phyloP scores from a whole-genome alignment of 2,797 vertebrate genomes.

The Oreonectes daqikongensis region DNA sequence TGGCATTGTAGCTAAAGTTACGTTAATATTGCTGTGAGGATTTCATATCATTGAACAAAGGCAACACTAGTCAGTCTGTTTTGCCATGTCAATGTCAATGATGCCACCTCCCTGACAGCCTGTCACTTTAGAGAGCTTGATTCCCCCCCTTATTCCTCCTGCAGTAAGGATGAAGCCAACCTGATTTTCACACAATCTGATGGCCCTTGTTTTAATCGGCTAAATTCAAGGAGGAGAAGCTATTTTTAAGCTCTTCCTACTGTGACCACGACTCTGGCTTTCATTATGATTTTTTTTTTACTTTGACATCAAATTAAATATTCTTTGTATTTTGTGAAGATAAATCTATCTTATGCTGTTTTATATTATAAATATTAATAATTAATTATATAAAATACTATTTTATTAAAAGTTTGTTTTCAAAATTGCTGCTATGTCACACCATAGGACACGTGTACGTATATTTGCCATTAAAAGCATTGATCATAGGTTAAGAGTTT shows the following conservation, averaged over 20 bases:
- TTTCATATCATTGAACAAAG: constrained; percentile 62
- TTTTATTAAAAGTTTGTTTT: too few relatives aligned
- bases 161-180: constrained; percentile 55
- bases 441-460: too few relatives aligned
- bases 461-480: too few relatives aligned
- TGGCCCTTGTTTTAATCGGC: constrained; percentile 62
- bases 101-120: constrained; percentile 59
- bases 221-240: constrained; percentile 49
- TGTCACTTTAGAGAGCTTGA: constrained; percentile 63
- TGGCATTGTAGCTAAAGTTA: constrained; percentile 37
- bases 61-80: constrained; percentile 59
- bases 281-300: constrained; percentile 52
- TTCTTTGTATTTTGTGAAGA: not conserved
- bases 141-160: constrained; percentile 52
- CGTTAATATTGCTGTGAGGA: constrained; percentile 61
- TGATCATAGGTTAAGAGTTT: too few relatives aligned
- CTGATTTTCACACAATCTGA: constrained; percentile 60
- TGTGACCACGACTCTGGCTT: constrained; percentile 3
- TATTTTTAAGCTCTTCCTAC: constrained; percentile 44
- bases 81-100: constrained; percentile 63
- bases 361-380: too few relatives aligned
- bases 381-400: too few relatives aligned
- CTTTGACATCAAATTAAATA: constrained; percentile 44
- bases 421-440: too few relatives aligned
- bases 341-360: too few relatives aligned